Conservation (phyloP, 1,140 invertebrate genomes). For the Aphis gossypii region DNA sequence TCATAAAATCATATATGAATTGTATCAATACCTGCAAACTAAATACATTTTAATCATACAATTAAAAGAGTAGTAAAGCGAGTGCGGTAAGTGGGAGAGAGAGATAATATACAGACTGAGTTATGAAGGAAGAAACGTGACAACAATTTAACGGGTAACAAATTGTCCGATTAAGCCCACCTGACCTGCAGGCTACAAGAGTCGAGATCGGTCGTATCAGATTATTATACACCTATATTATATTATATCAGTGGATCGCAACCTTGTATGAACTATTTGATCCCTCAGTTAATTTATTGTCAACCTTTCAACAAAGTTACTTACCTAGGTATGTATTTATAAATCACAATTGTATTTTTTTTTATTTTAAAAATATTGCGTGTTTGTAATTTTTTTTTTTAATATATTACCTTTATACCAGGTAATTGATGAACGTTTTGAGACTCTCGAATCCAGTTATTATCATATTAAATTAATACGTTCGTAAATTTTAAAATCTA, state of each 20-base stretch:
- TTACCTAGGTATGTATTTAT: background rate
- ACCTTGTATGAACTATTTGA: background rate
- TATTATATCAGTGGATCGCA: background rate
- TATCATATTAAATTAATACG: background rate
- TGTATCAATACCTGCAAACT: background rate
- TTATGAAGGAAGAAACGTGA: background rate
- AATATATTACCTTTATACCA: background rate
- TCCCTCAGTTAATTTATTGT: background rate
- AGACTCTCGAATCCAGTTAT: background rate
- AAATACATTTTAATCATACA: background rate
- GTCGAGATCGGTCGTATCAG: background rate
- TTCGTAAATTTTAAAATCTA: background rate
- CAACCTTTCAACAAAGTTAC: background rate
- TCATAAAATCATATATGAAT: background rate
- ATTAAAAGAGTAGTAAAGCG: background rate
- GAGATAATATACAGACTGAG: background rate
- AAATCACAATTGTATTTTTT: background rate
- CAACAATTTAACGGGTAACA: background rate
- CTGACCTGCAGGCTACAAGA: background rate
- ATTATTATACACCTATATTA: slow-evolving; percentile 3
- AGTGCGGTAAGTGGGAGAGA: background rate
- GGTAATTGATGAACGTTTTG: background rate
- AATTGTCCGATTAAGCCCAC: background rate
- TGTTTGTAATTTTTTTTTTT: background rate
- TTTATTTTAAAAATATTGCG: background rate